phyloP scores from a whole-genome alignment of 2,888 invertebrate genomes.

The Catocala sponsa region DNA sequence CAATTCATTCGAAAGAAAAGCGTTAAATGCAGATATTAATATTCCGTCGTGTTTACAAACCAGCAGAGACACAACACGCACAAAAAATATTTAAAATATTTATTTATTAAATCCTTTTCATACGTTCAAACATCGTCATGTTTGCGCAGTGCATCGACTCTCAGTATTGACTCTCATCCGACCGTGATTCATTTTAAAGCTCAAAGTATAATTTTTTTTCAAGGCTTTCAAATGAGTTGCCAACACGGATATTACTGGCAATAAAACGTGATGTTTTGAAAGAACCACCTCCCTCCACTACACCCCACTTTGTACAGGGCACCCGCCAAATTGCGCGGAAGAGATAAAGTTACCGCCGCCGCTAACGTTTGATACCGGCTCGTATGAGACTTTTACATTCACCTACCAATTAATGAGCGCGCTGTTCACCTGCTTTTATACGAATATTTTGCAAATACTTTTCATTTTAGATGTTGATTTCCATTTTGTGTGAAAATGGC shows the following conservation, averaged over 20 bases:
- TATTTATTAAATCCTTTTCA: too few species aligned
- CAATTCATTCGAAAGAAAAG: too few species aligned
- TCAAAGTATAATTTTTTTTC: slow-evolving; percentile 20
- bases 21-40: too few species aligned
- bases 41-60: too few species aligned
- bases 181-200: background rate
- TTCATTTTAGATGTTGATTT: too few species aligned
- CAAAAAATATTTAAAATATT: too few species aligned
- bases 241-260: slow-evolving; percentile 22
- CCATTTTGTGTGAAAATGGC: too few species aligned
- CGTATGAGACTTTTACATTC: slow-evolving; percentile 9
- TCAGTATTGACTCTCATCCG: background rate
- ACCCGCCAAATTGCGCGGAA: slow-evolving; percentile 62
- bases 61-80: too few species aligned
- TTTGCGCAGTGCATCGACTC: background rate
- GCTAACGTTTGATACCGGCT: slow-evolving; percentile 16
- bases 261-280: slow-evolving; percentile 49
- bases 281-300: slow-evolving; percentile 18
- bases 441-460: too few species aligned
- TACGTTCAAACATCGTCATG: background rate
- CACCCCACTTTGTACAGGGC: slow-evolving; percentile 3
- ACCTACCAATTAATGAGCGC: background rate
- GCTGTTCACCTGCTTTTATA: too few species aligned
- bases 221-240: slow-evolving; percentile 22
- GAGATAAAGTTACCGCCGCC: slow-evolving; percentile 56